These are phyloP conservation scores for Lanius collurio DNA, from an alignment of 2,113 vertebrate species.

Conservation along the genomic window DNA sequence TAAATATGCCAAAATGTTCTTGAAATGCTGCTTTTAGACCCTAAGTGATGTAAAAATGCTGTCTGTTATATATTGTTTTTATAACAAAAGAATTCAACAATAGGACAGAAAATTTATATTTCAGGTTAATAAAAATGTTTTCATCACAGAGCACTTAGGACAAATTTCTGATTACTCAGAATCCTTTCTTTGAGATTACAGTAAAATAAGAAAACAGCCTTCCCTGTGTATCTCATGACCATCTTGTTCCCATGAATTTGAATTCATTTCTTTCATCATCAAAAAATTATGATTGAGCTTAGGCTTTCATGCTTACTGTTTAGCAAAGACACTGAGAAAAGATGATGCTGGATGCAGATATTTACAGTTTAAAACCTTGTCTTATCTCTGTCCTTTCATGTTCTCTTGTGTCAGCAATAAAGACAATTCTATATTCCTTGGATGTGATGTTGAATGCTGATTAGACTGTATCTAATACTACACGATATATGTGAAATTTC, in stretches of 20 bases:
- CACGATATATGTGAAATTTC: not conserved
- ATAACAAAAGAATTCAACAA: not conserved
- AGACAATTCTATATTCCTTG: not conserved
- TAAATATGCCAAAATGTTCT: not conserved
- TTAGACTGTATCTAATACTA: not conserved
- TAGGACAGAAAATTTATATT: not conserved
- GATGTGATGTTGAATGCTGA: not conserved
- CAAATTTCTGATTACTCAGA: not conserved
- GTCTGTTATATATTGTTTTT: not conserved
- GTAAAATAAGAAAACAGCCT: not conserved
- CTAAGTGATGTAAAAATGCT: not conserved
- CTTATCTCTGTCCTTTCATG: not conserved
- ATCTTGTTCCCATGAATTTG: not conserved
- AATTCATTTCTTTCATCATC: not conserved
- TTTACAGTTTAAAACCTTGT: not conserved
- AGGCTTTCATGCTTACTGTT: not conserved
- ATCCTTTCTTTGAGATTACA: not conserved
- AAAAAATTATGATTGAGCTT: not conserved
- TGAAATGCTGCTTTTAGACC: not conserved
- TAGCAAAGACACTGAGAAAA: not conserved
- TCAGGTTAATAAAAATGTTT: not conserved
- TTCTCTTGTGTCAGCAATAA: not conserved
- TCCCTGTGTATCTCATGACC: not conserved
- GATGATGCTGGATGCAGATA: not conserved
- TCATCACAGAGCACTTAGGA: not conserved